phyloP scores from a whole-genome alignment of 1,140 invertebrate species.

The Atopsyche davidsoni region DNA sequence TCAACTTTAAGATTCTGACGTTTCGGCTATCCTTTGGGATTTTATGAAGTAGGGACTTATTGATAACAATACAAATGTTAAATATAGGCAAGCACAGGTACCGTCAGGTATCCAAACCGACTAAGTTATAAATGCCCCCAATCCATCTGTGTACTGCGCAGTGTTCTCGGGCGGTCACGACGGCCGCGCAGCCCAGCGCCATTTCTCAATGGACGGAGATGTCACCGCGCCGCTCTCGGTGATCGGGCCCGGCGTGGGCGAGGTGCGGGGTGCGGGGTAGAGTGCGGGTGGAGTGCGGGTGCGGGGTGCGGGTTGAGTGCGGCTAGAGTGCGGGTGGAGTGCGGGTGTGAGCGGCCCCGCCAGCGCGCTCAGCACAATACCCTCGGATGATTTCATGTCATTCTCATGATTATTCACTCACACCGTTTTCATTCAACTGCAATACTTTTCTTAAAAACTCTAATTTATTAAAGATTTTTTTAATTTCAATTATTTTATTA shows the following conservation, averaged over 20 bases:
- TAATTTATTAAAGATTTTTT: no score
- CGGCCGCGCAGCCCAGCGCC: no score
- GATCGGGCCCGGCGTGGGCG: slow-evolving; percentile 22
- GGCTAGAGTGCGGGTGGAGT: no score
- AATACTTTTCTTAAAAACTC: no score
- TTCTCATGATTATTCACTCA: slow-evolving; percentile 30
- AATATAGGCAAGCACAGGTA: background rate
- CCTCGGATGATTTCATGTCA: no score
- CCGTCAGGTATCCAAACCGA: background rate
- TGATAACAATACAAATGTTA: no score
- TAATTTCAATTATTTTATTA: no score
- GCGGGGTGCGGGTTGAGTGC: background rate
- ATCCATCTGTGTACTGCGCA: background rate
- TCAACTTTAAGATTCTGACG: background rate
- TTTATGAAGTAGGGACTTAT: background rate
- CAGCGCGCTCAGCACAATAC: no score
- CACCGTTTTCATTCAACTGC: slow-evolving; percentile 24
- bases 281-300: background rate
- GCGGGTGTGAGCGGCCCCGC: background rate
- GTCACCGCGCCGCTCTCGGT: no score
- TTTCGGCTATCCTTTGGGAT: slow-evolving; percentile 1
- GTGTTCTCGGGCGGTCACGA: slow-evolving; percentile 24
- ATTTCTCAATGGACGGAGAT: no score
- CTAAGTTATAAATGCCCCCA: background rate
- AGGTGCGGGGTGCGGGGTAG: slow-evolving; percentile 9